Evolutionary conservation across 2,113 vertebrate species (phyloP).

Genomic region (Meriones unguiculatus): DNA sequence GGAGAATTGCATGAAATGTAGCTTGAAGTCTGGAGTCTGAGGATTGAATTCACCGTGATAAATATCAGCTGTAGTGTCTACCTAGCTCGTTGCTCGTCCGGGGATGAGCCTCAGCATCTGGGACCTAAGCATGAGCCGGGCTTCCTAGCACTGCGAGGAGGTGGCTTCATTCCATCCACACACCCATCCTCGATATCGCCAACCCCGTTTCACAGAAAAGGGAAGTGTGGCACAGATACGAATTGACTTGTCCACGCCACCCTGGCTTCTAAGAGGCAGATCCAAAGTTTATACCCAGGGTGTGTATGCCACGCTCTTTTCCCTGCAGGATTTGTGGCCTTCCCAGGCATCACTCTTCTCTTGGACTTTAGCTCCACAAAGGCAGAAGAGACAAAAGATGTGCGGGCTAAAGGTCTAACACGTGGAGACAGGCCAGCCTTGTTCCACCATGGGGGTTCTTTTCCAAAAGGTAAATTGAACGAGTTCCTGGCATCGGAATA

Average conservation of each 20-base stretch:
- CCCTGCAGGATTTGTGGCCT: neutral
- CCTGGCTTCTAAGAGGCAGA: neutral
- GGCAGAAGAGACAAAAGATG: neutral
- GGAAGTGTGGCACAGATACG: neutral
- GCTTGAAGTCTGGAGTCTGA: slow-evolving; percentile 44
- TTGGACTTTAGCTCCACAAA: neutral
- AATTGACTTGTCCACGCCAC: neutral
- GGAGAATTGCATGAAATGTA: neutral
- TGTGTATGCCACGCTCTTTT: neutral
- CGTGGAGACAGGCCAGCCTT: neutral
- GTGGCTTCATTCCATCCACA: neutral
- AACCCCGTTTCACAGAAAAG: neutral
- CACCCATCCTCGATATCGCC: neutral
- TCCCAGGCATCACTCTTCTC: neutral
- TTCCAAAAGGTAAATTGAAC: neutral
- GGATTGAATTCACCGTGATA: neutral
- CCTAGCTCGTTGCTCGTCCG: no score
- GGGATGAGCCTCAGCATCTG: neutral
- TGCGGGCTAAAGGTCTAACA: neutral
- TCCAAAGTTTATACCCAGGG: neutral
- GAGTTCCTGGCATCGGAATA: neutral
- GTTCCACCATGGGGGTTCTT: neutral
- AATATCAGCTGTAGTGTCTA: neutral
- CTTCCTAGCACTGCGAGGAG: neutral
- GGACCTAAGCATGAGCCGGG: neutral